Evolutionary conservation across 2,888 invertebrate species (phyloP).

Genomic region (Monochamus alternatus): DNA sequence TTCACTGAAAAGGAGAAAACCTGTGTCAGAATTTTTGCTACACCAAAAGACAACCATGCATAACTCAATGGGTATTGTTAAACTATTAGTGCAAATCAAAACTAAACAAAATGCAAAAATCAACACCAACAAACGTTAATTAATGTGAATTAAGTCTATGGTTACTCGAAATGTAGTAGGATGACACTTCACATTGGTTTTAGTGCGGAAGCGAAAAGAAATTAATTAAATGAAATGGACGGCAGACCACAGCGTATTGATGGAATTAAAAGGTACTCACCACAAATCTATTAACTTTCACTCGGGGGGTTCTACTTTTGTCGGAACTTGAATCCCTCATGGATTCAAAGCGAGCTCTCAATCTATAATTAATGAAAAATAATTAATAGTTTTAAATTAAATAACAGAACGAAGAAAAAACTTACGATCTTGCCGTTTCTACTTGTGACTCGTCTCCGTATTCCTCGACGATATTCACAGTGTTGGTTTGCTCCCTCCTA

Average conservation of each 20-base stretch:
- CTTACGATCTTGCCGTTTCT: slow-evolving; percentile 87
- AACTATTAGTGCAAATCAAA: slow-evolving; percentile 48
- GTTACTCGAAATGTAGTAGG: slow-evolving; percentile 3
- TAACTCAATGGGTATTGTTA: slow-evolving; percentile 41
- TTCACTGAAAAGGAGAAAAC: slow-evolving; percentile 54
- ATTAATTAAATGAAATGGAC: slow-evolving; percentile 27
- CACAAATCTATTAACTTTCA: slow-evolving; percentile 93
- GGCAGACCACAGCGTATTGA: background rate
- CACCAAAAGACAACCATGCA: slow-evolving; percentile 47
- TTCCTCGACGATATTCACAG: slow-evolving; percentile 65
- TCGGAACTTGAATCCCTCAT: slow-evolving; percentile 77
- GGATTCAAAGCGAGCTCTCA: slow-evolving; percentile 91
- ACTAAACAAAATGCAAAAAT: slow-evolving; percentile 54
- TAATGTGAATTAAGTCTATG: slow-evolving; percentile 18
- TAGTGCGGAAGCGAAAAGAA: slow-evolving; percentile 44
- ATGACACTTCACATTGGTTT: slow-evolving; percentile 29
- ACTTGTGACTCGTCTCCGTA: slow-evolving; percentile 81
- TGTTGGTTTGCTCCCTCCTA: slow-evolving; percentile 72
- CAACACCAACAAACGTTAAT: slow-evolving; percentile 39
- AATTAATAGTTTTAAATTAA: slow-evolving; percentile 5
- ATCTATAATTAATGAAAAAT: slow-evolving; percentile 71
- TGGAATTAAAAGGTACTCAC: slow-evolving; percentile 75
- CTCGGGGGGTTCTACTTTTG: slow-evolving; percentile 73
- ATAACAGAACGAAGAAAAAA: slow-evolving; percentile 31
- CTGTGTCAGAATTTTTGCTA: slow-evolving; percentile 40